Percentiles rank a stretch among this genome's conserved stretches.
phyloP scores from a whole-genome alignment of 2,888 invertebrate genomes.

The Therioaphis trifolii region DNA sequence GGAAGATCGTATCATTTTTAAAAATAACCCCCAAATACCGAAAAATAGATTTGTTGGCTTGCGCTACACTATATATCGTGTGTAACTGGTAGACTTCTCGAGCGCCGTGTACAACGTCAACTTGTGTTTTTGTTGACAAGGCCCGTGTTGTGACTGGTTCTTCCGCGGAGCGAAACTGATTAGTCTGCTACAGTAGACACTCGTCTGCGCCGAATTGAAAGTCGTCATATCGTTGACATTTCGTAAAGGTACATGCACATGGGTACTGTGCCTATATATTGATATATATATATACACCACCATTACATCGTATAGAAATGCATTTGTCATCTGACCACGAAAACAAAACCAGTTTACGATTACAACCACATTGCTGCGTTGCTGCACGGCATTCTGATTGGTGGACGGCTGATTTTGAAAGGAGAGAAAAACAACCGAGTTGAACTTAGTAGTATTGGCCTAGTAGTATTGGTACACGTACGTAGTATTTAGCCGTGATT shows the following conservation, averaged over 20 bases:
- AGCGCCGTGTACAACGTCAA: background rate
- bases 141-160: background rate
- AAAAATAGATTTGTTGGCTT: no score
- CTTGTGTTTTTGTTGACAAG: background rate
- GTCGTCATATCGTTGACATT: slow-evolving; percentile 37
- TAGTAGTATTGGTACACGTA: background rate
- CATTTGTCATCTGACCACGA: slow-evolving; percentile 53
- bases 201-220: background rate
- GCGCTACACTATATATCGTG: no score
- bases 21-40: no score
- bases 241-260: slow-evolving; percentile 3
- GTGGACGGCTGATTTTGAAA: slow-evolving; percentile 43
- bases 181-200: background rate
- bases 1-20: no score
- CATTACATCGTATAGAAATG: background rate
- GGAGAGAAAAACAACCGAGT: slow-evolving; percentile 21
- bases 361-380: background rate
- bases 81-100: no score
- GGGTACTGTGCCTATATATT: background rate
- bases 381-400: slow-evolving; percentile 24
- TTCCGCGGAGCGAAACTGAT: slow-evolving; percentile 2
- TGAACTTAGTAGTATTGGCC: slow-evolving; percentile 39
- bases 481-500: no score
- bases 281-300: background rate
- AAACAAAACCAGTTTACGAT: slow-evolving; percentile 55